Conservation (phyloP, 92 coral and sea anemone genomes). For the Phenganax subtilis region DNA sequence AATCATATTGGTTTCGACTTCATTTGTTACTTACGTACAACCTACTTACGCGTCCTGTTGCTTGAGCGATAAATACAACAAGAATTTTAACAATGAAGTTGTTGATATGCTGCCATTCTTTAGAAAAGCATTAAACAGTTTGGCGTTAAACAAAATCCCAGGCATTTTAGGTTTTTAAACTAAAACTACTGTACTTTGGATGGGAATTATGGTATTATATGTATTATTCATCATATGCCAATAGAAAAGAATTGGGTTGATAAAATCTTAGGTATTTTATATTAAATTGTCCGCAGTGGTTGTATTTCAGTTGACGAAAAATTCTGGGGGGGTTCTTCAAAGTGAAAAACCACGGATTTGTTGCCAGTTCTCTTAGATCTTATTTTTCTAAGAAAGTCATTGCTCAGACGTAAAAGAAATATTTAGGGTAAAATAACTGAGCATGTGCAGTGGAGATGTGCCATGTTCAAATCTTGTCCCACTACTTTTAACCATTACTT, state of each 20-base stretch:
- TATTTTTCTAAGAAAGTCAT: too few relatives aligned
- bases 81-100: slow-evolving; percentile 59
- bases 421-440: background rate
- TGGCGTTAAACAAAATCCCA: slow-evolving; percentile 49
- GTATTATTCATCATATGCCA: too few relatives aligned
- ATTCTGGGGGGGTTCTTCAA: too few relatives aligned
- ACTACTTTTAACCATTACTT: background rate
- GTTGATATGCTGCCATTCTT: slow-evolving; percentile 92
- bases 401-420: too few relatives aligned
- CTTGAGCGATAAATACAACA: slow-evolving; percentile 57
- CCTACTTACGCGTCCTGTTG: slow-evolving; percentile 99
- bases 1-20: slow-evolving; percentile 6
- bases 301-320: too few relatives aligned
- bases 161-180: background rate
- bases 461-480: background rate
- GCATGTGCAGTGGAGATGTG: background rate
- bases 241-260: too few relatives aligned
- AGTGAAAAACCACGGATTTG: too few relatives aligned
- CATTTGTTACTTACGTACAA: slow-evolving; percentile 52
- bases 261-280: too few relatives aligned
- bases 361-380: too few relatives aligned
- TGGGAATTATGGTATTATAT: background rate
- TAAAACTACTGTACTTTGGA: background rate
- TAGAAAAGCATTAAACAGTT: slow-evolving; percentile 86
- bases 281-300: too few relatives aligned